Conservation (phyloP, 2,888 invertebrate genomes). For the Crematogaster levior region DNA sequence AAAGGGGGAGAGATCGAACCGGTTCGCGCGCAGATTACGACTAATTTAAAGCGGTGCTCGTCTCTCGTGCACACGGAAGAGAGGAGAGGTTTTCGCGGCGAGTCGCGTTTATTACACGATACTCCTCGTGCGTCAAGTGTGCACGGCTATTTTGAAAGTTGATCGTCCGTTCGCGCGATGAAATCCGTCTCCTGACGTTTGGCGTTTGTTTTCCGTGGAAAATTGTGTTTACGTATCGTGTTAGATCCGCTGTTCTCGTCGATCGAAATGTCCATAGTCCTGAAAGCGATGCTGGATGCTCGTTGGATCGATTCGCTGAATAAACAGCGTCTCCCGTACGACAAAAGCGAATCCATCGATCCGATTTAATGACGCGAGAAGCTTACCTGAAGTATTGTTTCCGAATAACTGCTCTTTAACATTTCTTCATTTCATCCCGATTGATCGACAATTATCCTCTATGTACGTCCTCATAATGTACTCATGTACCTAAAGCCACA, state of each 20-base stretch:
- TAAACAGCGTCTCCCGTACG: conserved; percentile 26
- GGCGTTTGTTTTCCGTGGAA: conserved; percentile 28
- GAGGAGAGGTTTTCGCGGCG: neutral
- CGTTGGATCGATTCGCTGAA: conserved; percentile 35
- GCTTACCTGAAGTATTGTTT: conserved; percentile 18
- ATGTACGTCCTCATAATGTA: neutral
- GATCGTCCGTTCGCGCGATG: conserved; percentile 1
- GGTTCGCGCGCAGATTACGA: conserved; percentile 30
- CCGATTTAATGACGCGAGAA: conserved; percentile 48
- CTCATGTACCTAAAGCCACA: neutral
- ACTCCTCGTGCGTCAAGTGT: neutral
- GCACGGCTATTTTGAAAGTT: conserved; percentile 36
- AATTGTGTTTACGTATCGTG: conserved; percentile 49
- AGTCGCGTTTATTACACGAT: conserved; percentile 21
- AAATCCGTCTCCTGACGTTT: conserved; percentile 20
- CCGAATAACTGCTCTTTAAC: conserved; percentile 43
- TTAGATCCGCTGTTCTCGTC: conserved; percentile 34
- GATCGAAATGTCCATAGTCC: conserved; percentile 45
- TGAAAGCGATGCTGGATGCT: conserved; percentile 12
- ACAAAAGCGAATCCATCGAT: conserved; percentile 45
- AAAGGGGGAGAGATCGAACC: conserved; percentile 19
- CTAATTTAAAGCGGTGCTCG: conserved; percentile 30
- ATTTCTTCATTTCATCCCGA: conserved; percentile 43
- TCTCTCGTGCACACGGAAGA: conserved; percentile 3
- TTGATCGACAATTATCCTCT: conserved; percentile 16